phyloP scores from a whole-genome alignment of 2,888 invertebrate species.

The Apamea monoglypha region DNA sequence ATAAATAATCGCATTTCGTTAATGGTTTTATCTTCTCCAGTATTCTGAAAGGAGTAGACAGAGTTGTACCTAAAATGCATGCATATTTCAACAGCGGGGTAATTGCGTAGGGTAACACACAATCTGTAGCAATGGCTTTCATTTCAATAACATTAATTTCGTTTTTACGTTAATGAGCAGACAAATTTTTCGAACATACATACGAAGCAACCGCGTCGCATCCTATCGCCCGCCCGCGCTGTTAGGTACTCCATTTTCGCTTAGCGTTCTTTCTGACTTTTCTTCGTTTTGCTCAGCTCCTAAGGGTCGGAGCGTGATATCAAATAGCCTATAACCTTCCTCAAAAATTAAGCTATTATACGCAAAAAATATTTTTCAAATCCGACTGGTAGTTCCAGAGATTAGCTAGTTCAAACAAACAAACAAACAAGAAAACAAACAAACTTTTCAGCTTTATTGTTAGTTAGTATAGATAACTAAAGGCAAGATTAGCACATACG shows the following conservation, averaged over 20 bases:
- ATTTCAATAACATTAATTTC: not conserved
- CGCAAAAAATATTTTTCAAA: too few species aligned
- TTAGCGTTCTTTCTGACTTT: too few species aligned
- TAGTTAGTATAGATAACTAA: not conserved
- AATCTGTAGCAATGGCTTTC: not conserved
- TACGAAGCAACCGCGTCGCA: too few species aligned
- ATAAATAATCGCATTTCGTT: not conserved
- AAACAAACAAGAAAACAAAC: not conserved
- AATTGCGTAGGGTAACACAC: not conserved
- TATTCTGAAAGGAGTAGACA: not conserved
- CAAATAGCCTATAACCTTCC: too few species aligned
- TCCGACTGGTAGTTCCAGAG: too few species aligned
- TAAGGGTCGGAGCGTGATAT: too few species aligned
- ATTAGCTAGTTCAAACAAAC: not conserved
- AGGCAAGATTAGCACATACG: slow-evolving; percentile 21
- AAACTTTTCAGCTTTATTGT: not conserved
- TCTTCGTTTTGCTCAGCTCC: too few species aligned
- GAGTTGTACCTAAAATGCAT: not conserved
- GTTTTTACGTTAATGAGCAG: not conserved
- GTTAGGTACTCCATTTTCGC: too few species aligned
- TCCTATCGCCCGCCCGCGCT: too few species aligned
- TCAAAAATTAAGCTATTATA: too few species aligned
- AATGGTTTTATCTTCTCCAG: not conserved
- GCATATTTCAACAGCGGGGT: not conserved
- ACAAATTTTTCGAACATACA: too few species aligned